Evolutionary conservation across 1,140 invertebrate species (phyloP).

Genomic region (Formica exsecta): DNA sequence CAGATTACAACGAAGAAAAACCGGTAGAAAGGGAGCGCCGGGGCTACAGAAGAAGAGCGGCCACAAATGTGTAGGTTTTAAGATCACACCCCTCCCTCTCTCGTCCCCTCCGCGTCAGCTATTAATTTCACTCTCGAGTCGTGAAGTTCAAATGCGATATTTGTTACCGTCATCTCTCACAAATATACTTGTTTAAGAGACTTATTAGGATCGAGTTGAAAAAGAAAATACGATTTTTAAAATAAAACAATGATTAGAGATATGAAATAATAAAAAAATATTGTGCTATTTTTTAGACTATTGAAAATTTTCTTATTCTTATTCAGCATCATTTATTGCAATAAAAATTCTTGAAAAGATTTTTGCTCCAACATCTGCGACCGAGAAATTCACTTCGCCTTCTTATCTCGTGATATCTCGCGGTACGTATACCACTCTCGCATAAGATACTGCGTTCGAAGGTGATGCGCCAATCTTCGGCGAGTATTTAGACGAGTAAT

Average conservation of each 20-base stretch:
- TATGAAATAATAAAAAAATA: not conserved
- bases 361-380: not conserved
- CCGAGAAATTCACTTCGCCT: not conserved
- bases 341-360: not conserved
- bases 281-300: not conserved
- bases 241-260: not conserved
- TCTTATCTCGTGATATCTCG: conserved; percentile 27
- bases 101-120: not conserved
- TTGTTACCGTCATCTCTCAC: conserved; percentile 1
- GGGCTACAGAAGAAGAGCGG: not conserved
- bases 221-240: not conserved
- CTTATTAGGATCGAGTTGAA: not conserved
- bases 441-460: conserved; percentile 40
- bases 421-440: not conserved
- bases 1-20: conserved; percentile 53
- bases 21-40: not conserved
- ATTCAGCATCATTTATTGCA: not conserved
- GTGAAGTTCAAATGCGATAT: conserved; percentile 14
- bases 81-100: not conserved
- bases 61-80: conserved; percentile 27
- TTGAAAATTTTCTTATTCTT: not conserved
- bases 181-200: not conserved
- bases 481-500: conserved; percentile 79
- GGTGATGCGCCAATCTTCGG: conserved; percentile 76
- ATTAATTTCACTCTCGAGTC: conserved; percentile 32